phyloP scores from a whole-genome alignment of 2,797 vertebrate species.

The Nyctalus aviator region DNA sequence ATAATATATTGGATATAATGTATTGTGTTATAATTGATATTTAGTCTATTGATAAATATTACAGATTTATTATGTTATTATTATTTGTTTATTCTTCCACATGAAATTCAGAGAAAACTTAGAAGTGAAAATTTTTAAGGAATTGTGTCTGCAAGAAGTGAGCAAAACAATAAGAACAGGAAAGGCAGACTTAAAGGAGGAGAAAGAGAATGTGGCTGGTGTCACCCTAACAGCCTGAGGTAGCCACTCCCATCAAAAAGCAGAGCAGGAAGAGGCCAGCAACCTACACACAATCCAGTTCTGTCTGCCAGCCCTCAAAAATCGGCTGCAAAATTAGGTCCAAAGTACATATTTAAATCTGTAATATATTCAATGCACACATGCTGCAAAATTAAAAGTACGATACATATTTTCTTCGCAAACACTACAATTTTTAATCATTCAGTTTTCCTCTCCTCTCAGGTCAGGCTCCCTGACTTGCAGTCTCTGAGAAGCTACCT shows the following conservation, averaged over 20 bases:
- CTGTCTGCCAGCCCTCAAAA: neutral
- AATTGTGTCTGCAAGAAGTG: neutral
- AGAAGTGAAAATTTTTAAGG: constrained; percentile 6
- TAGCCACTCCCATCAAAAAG: neutral
- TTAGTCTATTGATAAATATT: neutral
- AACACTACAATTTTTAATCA: neutral
- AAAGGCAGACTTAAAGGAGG: neutral
- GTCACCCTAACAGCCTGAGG: neutral
- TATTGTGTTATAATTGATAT: neutral
- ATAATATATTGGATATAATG: neutral
- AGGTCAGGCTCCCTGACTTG: neutral
- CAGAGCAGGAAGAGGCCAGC: neutral
- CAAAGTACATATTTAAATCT: neutral
- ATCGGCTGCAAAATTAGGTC: neutral
- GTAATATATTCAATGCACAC: neutral
- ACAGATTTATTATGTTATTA: neutral
- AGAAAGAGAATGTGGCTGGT: neutral
- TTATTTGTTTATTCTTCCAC: neutral
- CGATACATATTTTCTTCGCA: neutral
- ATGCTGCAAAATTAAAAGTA: neutral
- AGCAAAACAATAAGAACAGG: neutral
- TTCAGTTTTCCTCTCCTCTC: neutral
- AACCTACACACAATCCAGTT: neutral
- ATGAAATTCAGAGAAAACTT: constrained; percentile 10
- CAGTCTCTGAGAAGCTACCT: neutral